A percentile compares a stretch with the other conserved stretches of the same genome.
phyloP scores from a whole-genome alignment of 1,140 invertebrate genomes.

The Orussus abietinus region DNA sequence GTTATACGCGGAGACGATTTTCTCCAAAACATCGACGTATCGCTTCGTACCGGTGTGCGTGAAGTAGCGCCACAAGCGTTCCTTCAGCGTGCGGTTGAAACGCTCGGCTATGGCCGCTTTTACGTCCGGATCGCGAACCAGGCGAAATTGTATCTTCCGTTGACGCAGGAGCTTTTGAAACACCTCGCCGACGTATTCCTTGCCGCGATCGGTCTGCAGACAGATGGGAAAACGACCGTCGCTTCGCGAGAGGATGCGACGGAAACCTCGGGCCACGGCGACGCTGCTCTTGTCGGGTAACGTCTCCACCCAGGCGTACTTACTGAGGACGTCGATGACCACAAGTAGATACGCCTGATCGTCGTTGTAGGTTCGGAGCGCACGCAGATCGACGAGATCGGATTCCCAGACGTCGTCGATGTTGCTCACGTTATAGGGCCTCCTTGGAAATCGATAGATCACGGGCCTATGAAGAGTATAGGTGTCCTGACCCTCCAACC shows the following conservation, averaged over 20 bases:
- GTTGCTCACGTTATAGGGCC: conserved; percentile 11
- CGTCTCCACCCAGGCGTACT: conserved; percentile 17
- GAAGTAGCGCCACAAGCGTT: no score
- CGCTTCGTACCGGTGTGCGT: no score
- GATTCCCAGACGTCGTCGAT: conserved; percentile 17
- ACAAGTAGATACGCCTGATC: conserved; percentile 5
- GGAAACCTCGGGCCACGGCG: no score
- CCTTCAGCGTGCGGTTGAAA: no score
- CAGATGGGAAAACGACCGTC: background rate
- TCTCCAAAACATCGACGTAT: conserved; percentile 2
- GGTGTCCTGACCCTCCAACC: conserved; percentile 12
- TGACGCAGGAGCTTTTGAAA: background rate
- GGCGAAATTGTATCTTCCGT: background rate
- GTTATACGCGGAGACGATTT: conserved; percentile 15
- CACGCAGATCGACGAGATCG: conserved; percentile 8
- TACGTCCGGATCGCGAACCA: no score
- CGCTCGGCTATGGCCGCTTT: no score
- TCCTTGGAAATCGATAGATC: conserved; percentile 9
- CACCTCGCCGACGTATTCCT: background rate
- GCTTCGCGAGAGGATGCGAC: background rate
- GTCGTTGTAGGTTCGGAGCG: conserved; percentile 8
- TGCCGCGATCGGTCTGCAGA: background rate
- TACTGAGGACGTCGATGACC: conserved; percentile 15
- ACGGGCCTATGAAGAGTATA: conserved; percentile 11
- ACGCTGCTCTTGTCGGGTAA: conserved; percentile 9